Evolutionary conservation across 2,113 vertebrate genomes (phyloP), one percentile per base, ranked within the genome.

Genomic region (Toxotes jaculatrix): DNA sequence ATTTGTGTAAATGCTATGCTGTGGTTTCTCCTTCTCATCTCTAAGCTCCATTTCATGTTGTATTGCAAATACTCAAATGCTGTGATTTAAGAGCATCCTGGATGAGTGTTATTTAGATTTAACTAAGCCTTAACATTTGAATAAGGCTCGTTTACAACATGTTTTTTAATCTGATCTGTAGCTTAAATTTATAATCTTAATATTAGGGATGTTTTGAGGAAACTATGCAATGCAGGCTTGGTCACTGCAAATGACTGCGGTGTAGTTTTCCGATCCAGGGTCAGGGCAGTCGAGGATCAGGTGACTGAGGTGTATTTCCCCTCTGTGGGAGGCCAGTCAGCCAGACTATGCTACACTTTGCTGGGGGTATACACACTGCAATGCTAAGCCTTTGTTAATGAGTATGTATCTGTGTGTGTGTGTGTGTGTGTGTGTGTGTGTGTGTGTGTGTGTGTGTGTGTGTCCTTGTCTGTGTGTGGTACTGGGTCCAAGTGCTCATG

Each of bases 301-400:
- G 90, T 93, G 91, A 92, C 91, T 75, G 77, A 89, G 87, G 88
- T 89, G 89, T 90, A 65, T 79, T 74, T 80, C 74, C 64, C 42
- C 91, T 85, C 89, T 83, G 91, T 92, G 90, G 88, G 90, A 86
- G 93, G 93, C 82, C 88, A 82, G 89, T 84, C 86, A 74, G 84
- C 23, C 79, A 76, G 67, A 79, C 81, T 87, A 40, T 76, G 83
- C 70, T 43, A 23, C 68, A 42, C 89, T 88, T 85, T 82, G 87
- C 91, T 84, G 91, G 90, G 89, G 91, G 91, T 87, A 74, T 51
- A 85, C 31, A 72, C 45, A 51, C 71, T 78, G 87, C 83, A 83
- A 83, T 71, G 69, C 87, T 91, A 90, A 92, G 91, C 87, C 93
- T 91, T 90, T 93, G 93, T 94, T 93, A 94, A 94, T 94, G 87